phyloP scores from a whole-genome alignment of 2,888 invertebrate genomes.

The Cephus pygmeus region DNA sequence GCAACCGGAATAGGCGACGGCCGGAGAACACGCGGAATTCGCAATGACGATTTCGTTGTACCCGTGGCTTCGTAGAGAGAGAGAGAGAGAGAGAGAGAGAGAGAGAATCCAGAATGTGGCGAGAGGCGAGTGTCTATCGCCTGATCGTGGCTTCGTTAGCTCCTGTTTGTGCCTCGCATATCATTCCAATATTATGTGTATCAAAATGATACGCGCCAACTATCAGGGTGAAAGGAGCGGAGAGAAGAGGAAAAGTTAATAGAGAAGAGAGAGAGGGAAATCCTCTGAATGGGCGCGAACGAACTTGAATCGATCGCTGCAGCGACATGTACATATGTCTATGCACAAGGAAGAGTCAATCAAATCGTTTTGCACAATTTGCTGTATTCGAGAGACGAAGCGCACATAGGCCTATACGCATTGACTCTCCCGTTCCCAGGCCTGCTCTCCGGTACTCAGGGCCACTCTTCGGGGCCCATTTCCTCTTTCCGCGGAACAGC shows the following conservation, averaged over 20 bases:
- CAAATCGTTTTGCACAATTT: constrained; percentile 52
- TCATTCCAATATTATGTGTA: constrained; percentile 25
- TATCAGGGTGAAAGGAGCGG: neutral
- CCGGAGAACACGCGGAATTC: constrained; percentile 47
- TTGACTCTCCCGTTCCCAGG: neutral
- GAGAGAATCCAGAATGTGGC: neutral
- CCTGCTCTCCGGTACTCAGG: neutral
- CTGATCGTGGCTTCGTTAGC: constrained; percentile 30
- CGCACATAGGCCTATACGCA: neutral
- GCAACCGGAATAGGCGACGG: constrained; percentile 45
- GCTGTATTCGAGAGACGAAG: constrained; percentile 22
- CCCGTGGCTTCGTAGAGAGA: neutral
- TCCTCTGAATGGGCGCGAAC: no score
- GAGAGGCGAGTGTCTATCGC: neutral
- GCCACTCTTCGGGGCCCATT: neutral
- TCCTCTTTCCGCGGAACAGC: no score
- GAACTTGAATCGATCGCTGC: constrained; percentile 7
- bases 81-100: neutral
- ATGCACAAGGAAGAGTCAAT: constrained; percentile 51
- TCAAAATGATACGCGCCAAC: neutral
- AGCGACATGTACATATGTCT: constrained; percentile 33
- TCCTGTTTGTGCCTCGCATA: constrained; percentile 17
- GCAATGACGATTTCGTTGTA: constrained; percentile 42
- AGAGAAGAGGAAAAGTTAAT: neutral
- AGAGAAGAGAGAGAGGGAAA: neutral